Conservation (phyloP, 2,888 invertebrate genomes). For the Metopia argyrocephala region DNA sequence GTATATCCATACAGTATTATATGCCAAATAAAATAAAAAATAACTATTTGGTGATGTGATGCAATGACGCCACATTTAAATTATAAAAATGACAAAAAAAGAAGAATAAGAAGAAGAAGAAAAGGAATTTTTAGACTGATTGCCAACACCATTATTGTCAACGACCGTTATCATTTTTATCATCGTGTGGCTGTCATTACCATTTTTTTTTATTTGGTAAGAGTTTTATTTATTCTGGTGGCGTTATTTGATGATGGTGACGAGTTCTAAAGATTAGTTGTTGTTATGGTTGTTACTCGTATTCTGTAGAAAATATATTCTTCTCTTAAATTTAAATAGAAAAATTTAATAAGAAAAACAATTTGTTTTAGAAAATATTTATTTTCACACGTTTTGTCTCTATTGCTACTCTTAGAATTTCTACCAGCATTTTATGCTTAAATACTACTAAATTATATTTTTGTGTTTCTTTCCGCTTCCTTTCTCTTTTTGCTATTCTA, state of each 20-base stretch:
- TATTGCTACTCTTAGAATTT: not conserved
- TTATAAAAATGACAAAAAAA: not conserved
- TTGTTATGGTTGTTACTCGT: not conserved
- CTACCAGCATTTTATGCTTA: not conserved
- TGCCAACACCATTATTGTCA: conserved; percentile 4
- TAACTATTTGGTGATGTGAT: not conserved
- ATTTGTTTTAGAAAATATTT: conserved; percentile 14
- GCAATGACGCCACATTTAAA: not conserved
- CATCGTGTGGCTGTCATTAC: not conserved
- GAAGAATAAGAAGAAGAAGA: not conserved
- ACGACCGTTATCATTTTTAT: conserved; percentile 40
- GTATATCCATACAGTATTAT: not conserved
- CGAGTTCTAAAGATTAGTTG: not conserved
- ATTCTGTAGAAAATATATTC: not conserved
- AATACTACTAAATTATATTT: not conserved
- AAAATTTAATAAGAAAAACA: conserved; percentile 39
- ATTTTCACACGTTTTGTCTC: conserved; percentile 11
- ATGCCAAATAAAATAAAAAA: too few relatives aligned
- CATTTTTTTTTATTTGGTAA: not conserved
- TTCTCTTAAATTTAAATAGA: not conserved
- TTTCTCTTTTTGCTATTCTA: not conserved
- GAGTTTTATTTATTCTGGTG: not conserved
- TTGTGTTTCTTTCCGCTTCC: conserved; percentile 2
- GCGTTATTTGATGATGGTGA: not conserved
- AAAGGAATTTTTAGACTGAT: not conserved